phyloP scores from a whole-genome alignment of 2,113 vertebrate genomes.

The Sclerurus mexicanus region DNA sequence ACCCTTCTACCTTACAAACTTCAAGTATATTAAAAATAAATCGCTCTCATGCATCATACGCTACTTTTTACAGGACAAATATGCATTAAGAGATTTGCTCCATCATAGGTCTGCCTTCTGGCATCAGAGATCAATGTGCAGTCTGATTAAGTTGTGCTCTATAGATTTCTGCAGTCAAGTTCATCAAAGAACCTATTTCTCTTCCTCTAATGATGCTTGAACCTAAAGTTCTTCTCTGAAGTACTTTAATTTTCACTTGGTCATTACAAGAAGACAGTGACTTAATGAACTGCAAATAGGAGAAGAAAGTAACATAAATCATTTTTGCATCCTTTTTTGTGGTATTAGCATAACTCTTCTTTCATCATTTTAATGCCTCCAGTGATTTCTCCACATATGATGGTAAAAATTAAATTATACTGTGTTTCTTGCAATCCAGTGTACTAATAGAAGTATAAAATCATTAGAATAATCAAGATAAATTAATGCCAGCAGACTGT shows the following conservation, averaged over 20 bases:
- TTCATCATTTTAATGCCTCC: constrained; percentile 70
- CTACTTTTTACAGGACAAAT: constrained; percentile 66
- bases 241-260: constrained; percentile 85
- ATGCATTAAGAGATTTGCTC: constrained; percentile 66
- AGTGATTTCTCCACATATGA: constrained; percentile 56
- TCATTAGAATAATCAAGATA: constrained; percentile 72
- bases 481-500: constrained; percentile 52
- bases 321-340: constrained; percentile 72
- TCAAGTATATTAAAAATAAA: constrained; percentile 57
- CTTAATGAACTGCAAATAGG: constrained; percentile 90
- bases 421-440: constrained; percentile 46
- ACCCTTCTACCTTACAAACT: constrained; percentile 29
- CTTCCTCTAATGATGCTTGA: constrained; percentile 83
- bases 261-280: constrained; percentile 86
- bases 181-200: constrained; percentile 81
- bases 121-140: constrained; percentile 78
- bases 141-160: constrained; percentile 80
- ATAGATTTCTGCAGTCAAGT: constrained; percentile 81
- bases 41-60: constrained; percentile 53
- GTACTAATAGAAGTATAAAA: constrained; percentile 67
- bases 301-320: constrained; percentile 86
- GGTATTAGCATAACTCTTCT: constrained; percentile 72
- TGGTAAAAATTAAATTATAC: constrained; percentile 70
- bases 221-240: constrained; percentile 80
- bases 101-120: constrained; percentile 64